Evolutionary conservation across 2,113 vertebrate species (phyloP).

Genomic region (Tyrannus savana): DNA sequence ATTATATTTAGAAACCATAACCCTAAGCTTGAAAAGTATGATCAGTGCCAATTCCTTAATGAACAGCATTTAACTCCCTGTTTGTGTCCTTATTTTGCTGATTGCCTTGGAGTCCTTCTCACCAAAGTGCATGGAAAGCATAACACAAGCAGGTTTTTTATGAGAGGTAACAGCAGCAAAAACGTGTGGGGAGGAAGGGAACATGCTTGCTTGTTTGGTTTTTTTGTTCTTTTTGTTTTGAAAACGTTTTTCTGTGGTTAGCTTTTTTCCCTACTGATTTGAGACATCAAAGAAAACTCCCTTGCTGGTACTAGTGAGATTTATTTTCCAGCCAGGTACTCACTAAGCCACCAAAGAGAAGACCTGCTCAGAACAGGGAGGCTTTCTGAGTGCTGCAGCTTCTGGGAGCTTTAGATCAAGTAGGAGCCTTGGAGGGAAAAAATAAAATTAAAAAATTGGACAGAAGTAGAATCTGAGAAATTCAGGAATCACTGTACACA

Average conservation of each 20-base stretch:
- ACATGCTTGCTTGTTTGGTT: fast-evolving
- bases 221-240: background rate
- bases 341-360: background rate
- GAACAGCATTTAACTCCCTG: background rate
- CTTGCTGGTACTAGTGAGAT: background rate
- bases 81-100: background rate
- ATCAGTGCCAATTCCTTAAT: background rate
- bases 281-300: background rate
- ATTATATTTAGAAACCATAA: background rate
- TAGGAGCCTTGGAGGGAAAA: background rate
- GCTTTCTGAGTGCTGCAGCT: background rate
- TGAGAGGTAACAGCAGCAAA: background rate
- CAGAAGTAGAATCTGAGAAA: background rate
- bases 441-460: background rate
- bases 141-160: background rate
- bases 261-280: fast-evolving
- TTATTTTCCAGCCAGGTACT: background rate
- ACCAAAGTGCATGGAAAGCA: fast-evolving
- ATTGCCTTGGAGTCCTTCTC: background rate
- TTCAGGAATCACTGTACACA: background rate
- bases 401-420: background rate
- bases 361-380: background rate
- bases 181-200: background rate
- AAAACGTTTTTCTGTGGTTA: background rate
- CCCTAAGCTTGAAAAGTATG: background rate